Evolutionary conservation across 2,113 vertebrate species (phyloP).

Genomic region (Sus scrofa): DNA sequence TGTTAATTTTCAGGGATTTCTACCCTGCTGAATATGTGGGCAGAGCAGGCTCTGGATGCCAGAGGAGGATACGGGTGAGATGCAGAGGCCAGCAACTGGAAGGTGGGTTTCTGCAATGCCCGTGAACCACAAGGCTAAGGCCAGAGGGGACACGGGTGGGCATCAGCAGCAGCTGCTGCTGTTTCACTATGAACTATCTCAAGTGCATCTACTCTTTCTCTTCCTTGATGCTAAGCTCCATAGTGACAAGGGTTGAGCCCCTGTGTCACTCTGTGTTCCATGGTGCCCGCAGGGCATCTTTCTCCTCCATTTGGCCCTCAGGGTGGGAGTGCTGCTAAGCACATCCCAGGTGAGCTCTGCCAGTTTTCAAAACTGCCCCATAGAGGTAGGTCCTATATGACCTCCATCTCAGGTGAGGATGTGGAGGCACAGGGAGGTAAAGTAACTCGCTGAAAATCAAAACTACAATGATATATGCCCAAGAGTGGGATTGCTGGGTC

Average conservation of each 20-base stretch:
- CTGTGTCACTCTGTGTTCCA: fast-evolving
- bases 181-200: not conserved
- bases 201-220: fast-evolving
- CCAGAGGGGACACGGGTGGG: not conserved
- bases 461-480: no score
- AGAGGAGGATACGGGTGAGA: not conserved
- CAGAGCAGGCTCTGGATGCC: not conserved
- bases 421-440: not conserved
- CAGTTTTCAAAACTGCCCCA: not conserved
- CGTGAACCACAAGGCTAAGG: not conserved
- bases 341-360: not conserved
- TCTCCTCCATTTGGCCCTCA: not conserved
- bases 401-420: not conserved
- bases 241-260: not conserved
- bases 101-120: not conserved
- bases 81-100: not conserved
- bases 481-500: no score
- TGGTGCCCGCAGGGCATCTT: no score
- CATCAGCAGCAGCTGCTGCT: fast-evolving
- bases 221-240: not conserved
- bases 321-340: fast-evolving
- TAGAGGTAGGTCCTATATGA: not conserved
- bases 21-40: not conserved
- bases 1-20: not conserved
- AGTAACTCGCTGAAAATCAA: no score